These are phyloP conservation scores for Argentina silus DNA, from an alignment of 2,797 vertebrate species.

Conservation along the genomic window DNA sequence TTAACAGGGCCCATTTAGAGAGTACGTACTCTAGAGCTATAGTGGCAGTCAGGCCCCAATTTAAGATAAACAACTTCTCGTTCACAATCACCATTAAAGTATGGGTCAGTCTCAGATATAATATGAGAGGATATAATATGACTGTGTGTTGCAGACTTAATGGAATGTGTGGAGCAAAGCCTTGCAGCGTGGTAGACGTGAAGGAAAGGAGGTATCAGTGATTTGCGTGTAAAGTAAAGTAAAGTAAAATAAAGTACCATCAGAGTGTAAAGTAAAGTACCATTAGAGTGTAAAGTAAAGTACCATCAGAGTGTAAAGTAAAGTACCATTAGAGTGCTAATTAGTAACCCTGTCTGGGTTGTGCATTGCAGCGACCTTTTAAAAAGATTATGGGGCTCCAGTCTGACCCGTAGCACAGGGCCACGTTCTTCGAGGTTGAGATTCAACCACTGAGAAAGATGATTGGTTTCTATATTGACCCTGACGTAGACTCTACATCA, in stretches of 20 bases:
- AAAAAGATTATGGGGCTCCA: neutral
- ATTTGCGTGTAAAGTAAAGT: neutral
- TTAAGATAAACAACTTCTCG: neutral
- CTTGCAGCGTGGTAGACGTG: neutral
- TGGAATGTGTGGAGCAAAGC: slow-evolving; percentile 18
- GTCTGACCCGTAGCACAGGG: neutral
- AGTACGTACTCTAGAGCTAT: neutral
- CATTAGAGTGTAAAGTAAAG: too few species aligned
- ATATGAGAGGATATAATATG: too few species aligned
- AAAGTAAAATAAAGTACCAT: slow-evolving; percentile 7
- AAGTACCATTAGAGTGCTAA: too few species aligned
- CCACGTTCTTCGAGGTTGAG: neutral
- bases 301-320: too few species aligned
- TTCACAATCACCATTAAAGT: neutral
- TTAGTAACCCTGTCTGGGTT: neutral
- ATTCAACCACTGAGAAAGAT: neutral
- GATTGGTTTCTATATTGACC: neutral
- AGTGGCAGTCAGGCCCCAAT: neutral
- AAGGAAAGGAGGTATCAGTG: neutral
- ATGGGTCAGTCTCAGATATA: neutral
- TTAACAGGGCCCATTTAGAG: neutral
- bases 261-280: too few species aligned
- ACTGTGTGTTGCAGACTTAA: neutral
- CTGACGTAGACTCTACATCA: neutral
- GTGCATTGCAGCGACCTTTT: neutral